These are phyloP conservation scores for Podarcis raffonei DNA, from an alignment of 2,113 vertebrate species.

Conservation along the genomic window DNA sequence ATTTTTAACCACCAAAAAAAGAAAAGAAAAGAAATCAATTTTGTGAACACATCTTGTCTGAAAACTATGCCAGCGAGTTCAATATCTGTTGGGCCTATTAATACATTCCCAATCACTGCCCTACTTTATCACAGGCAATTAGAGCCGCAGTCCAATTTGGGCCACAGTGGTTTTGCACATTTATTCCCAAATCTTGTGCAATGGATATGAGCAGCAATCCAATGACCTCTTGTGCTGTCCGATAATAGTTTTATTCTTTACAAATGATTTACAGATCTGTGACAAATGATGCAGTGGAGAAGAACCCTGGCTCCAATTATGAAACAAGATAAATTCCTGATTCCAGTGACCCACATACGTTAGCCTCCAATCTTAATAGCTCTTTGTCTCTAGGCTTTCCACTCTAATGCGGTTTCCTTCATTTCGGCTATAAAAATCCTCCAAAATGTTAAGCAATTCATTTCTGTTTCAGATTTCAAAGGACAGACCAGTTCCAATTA, in stretches of 20 bases:
- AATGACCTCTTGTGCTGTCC: not conserved
- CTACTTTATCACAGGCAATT: not conserved
- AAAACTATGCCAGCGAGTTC: not conserved
- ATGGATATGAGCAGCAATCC: not conserved
- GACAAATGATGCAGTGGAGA: not conserved
- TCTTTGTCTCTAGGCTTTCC: not conserved
- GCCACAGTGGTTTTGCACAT: not conserved
- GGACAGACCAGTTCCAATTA: accelerated
- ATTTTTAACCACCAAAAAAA: not conserved
- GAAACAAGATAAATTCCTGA: not conserved
- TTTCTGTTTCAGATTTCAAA: slow-evolving; percentile 30
- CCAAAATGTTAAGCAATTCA: not conserved
- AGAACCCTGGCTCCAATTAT: not conserved
- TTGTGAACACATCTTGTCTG: not conserved
- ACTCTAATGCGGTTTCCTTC: not conserved
- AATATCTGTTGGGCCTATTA: not conserved
- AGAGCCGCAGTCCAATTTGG: not conserved
- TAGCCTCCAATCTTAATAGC: slow-evolving; percentile 1
- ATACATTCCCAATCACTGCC: not conserved
- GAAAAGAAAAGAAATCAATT: not conserved
- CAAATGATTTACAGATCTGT: slow-evolving; percentile 26
- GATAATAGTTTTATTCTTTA: not conserved
- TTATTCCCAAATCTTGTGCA: not conserved
- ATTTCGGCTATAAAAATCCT: slow-evolving; percentile 3
- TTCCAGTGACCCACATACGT: slow-evolving; percentile 14